Conservation (phyloP, 2,888 invertebrate species). For the Tryphoninae sp. region DNA sequence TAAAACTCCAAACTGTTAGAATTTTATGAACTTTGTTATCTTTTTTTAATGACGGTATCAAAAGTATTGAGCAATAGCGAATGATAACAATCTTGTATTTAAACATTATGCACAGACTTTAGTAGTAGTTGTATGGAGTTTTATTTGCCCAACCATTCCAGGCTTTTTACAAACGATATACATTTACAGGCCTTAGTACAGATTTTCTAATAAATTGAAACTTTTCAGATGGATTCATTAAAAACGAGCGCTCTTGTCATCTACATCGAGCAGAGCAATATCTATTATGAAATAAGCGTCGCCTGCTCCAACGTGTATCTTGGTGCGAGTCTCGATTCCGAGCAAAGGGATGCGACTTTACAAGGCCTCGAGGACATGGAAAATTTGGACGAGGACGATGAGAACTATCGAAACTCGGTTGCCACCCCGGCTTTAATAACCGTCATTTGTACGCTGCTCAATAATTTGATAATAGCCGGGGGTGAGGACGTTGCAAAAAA, state of each 20-base stretch:
- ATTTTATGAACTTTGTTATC: background rate
- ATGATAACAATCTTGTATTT: no score
- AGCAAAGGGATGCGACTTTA: constrained; percentile 66
- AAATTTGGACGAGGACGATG: constrained; percentile 64
- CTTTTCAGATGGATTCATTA: constrained; percentile 72
- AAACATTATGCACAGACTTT: no score
- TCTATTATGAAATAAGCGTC: constrained; percentile 76
- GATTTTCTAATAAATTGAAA: background rate
- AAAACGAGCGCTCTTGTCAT: constrained; percentile 73
- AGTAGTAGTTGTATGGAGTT: no score
- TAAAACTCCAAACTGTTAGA: background rate
- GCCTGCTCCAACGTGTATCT: constrained; percentile 75
- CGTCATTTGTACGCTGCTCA: constrained; percentile 80
- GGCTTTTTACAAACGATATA: no score
- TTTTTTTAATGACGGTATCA: background rate
- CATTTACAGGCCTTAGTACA: no score
- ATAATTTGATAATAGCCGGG: constrained; percentile 81
- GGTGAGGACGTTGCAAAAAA: constrained; percentile 79
- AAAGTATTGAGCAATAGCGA: no score
- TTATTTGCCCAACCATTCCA: no score
- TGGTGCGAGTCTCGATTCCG: constrained; percentile 72
- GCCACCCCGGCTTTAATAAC: constrained; percentile 82
- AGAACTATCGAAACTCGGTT: constrained; percentile 73
- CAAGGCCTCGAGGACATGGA: constrained; percentile 64
- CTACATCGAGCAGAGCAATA: constrained; percentile 74